Conservation (phyloP, 2,797 vertebrate species). For the Margarornis squamiger region DNA sequence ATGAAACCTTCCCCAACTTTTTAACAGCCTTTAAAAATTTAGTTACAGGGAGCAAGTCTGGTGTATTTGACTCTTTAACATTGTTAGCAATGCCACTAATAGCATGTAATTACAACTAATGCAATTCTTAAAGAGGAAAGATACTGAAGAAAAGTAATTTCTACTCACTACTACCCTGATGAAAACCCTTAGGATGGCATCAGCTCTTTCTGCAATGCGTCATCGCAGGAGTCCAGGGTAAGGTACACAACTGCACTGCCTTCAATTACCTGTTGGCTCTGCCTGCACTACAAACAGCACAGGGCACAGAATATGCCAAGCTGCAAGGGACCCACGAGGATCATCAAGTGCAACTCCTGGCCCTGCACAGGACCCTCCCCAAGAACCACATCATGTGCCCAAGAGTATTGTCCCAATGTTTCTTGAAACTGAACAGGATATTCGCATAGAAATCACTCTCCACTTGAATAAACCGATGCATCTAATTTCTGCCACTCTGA, state of each 20-base stretch:
- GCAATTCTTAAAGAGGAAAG: not conserved
- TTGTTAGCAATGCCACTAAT: not conserved
- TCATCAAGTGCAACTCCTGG: not conserved
- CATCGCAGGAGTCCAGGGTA: rapidly evolving
- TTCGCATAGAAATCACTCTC: not conserved
- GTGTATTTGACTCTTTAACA: not conserved
- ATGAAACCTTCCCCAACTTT: not conserved
- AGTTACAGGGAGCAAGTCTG: not conserved
- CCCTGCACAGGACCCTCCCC: not conserved
- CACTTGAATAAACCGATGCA: not conserved
- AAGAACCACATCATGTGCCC: not conserved
- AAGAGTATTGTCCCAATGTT: too few species aligned
- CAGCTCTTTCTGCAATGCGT: not conserved
- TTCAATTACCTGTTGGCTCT: not conserved
- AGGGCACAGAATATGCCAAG: not conserved
- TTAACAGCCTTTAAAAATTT: not conserved
- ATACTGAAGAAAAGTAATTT: not conserved
- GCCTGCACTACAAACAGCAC: not conserved
- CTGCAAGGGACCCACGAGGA: not conserved
- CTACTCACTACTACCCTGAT: not conserved
- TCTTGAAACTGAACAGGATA: not conserved
- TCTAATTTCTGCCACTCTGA: not conserved
- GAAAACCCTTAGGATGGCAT: not conserved
- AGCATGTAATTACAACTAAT: not conserved
- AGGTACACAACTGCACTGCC: not conserved